Base-by-base conservation (phyloP, 2,888 invertebrate species). In the Eulithis testata region DNA sequence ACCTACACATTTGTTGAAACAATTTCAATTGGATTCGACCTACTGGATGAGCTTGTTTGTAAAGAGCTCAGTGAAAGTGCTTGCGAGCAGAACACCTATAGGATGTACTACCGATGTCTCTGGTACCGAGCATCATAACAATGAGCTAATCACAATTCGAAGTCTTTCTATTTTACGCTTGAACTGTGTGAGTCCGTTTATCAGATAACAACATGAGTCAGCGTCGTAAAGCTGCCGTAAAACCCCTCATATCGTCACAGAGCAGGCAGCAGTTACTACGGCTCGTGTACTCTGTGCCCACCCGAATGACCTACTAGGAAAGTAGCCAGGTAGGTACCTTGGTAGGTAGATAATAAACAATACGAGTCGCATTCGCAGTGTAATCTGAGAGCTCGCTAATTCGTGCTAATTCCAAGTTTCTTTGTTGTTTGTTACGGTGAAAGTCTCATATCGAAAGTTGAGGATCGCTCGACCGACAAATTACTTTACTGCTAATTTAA, bases 201-300 rank as follows among this genome's bases (percentile, higher is more conserved):
- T 54, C 61, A 61, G 61, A 49, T 55, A 55, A 55, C 27, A 49
- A 40, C 54, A 50, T 61, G 61, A 54, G 54, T 61, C 61, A 61
- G 50, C 55, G 50, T 55, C 61, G 50, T 55, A 54, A 53, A 60
- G 37, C 44, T 8, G 45, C 53, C 44, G 44, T 45, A 31, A 6
- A 31, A 31, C 31, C 31, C 31, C 31, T 31, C 31, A 31, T 31
- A 4, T 31, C 31, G 31, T 0, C 31, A 31, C 31, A 31, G 31
- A 31, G 31, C 31, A 0, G 31, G 31, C 31, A 31, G 31, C 31
- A 31, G 31, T 31, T 6, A 31, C 31, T 31, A 31, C 31, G 31
- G 6, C 31, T 31, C 5, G 31, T 31, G 31, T 31, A 6, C 31
- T 31, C 31, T 6, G 5, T 31, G 31, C 5, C 31, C 31, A 5